Base-by-base conservation (phyloP, 2,888 invertebrate species). In the Heteromurus nitidus region DNA sequence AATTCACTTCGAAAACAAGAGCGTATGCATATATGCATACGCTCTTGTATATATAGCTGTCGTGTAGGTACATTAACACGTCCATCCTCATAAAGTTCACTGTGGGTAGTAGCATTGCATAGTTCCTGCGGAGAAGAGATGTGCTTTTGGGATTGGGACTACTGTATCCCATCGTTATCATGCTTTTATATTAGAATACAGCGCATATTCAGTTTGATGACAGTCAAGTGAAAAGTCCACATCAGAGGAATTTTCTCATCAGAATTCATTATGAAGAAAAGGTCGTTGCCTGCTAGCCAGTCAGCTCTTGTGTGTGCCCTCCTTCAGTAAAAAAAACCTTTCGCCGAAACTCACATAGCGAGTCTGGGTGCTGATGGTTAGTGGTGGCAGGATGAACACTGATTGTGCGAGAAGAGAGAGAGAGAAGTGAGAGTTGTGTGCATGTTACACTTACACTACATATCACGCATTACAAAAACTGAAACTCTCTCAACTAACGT, bases 1-100 rank as follows among this genome's bases (percentile, higher is more conserved):
- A 62, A 73, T 73, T 50, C 73, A 73, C 73, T 53, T 50, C 64
- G 73, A 53, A 72, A 72, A n/a, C n/a, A n/a, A n/a, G n/a, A n/a
- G n/a, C n/a, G n/a, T n/a, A n/a, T n/a, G n/a, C n/a, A n/a, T n/a
- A 44, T 13, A 36, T 69, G 36, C 36, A 42, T 55, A 70, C 36
- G 31, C 36, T 31, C 62, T 7, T 31, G 53, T 28, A 62, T 20
- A 2, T 42, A 22, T 18, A 36, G 22, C 13, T 9, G 42, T 36
- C 36, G 44, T 44, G 44, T 67, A 26, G 47, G 68, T 68, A 24
- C 3, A 24, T 22, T 67, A 18, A n/a, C 2, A 5, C 9, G 30
- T 13, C 13, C 13, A 9, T 44, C 2, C 44, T 44, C n/a, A 68
- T 30, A n/a, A n/a, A n/a, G n/a, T n/a, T n/a, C n/a, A n/a, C n/a